Percentiles rank a stretch among this genome's conserved stretches.
phyloP scores from a whole-genome alignment of 2,797 vertebrate genomes.

The Leptoclinus maculatus region DNA sequence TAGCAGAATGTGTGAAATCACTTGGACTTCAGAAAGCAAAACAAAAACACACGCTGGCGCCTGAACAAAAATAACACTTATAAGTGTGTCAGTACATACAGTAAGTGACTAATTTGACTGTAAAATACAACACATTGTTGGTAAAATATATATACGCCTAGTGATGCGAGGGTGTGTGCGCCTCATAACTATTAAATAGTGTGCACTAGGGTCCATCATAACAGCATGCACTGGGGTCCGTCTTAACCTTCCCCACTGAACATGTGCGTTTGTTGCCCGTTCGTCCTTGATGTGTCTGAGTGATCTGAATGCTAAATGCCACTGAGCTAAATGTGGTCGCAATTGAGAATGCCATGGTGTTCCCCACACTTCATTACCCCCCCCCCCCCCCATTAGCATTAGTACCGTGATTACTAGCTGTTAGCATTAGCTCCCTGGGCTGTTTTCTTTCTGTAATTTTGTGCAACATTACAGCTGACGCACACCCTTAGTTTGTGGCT shows the following conservation, averaged over 20 bases:
- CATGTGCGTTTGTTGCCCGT: constrained; percentile 1
- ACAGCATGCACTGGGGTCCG: too few species aligned
- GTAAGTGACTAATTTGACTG: neutral
- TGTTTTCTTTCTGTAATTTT: constrained; percentile 33
- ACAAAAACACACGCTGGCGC: neutral
- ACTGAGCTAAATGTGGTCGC: constrained; percentile 9
- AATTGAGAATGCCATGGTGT: constrained; percentile 33
- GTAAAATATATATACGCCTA: neutral
- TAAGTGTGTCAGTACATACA: constrained; percentile 14
- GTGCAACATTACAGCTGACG: constrained; percentile 51
- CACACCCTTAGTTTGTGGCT: constrained; percentile 16
- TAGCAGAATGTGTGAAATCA: constrained; percentile 62
- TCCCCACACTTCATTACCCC: constrained; percentile 18
- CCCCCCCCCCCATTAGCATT: constrained; percentile 46
- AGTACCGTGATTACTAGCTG: constrained; percentile 44
- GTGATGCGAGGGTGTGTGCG: neutral
- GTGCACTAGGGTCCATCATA: neutral
- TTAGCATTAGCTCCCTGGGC: constrained; percentile 50
- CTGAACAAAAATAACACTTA: constrained; percentile 18
- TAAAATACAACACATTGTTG: neutral
- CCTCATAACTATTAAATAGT: neutral
- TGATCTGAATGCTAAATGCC: constrained; percentile 49
- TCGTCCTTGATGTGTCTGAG: constrained; percentile 15
- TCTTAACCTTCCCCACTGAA: neutral
- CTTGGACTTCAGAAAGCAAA: constrained; percentile 25